Percentiles rank a stretch among this genome's conserved stretches.
Evolutionary conservation across 2,888 invertebrate species (phyloP).

Genomic region (Plebejus melissa): DNA sequence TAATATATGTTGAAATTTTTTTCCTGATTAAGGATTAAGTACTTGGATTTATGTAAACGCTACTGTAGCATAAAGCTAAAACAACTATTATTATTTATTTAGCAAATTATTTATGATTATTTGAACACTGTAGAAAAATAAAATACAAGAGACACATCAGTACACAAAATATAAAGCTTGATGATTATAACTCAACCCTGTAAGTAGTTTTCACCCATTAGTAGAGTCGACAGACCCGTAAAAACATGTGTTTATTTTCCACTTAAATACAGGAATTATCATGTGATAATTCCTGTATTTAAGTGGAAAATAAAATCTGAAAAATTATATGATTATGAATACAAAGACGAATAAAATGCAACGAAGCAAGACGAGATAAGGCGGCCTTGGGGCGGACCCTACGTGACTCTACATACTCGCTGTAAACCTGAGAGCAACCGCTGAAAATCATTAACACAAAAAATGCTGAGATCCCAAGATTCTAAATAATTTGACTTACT

Average conservation of each 20-base stretch:
- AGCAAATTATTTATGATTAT: too few species aligned
- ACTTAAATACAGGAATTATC: too few species aligned
- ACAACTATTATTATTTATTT: too few species aligned
- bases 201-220: too few species aligned
- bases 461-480: not conserved
- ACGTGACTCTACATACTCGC: conserved; percentile 45
- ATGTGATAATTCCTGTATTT: too few species aligned
- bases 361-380: conserved; percentile 38
- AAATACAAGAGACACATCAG: not conserved
- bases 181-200: too few species aligned
- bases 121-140: not conserved
- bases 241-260: too few species aligned
- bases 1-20: not conserved
- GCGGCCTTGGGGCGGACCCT: conserved; percentile 42
- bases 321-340: not conserved
- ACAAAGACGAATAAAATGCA: not conserved
- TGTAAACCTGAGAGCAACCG: not conserved
- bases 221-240: too few species aligned
- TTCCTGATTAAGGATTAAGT: not conserved
- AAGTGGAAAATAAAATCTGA: not conserved
- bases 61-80: not conserved
- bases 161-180: too few species aligned
- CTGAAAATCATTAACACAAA: conserved; percentile 16
- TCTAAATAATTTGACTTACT: not conserved
- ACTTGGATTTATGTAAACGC: not conserved